Percentiles rank a stretch among this genome's conserved stretches.
Conservation (phyloP, 2,888 invertebrate genomes). For the Chaetoderma sp. region DNA sequence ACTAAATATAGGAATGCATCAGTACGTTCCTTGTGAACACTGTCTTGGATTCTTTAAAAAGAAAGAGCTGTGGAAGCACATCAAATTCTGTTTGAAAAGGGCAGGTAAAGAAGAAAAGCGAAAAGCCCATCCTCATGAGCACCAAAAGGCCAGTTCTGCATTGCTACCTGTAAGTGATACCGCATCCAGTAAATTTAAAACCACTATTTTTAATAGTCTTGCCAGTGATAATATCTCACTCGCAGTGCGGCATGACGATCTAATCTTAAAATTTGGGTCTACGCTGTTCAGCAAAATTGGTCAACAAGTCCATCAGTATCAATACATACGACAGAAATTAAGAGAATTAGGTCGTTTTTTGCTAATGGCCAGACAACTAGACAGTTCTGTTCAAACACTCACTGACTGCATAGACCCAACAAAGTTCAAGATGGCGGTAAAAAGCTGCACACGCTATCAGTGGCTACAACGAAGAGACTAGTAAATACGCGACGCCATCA, state of each 20-base stretch:
- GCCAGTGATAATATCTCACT: neutral
- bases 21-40: no score
- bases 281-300: neutral
- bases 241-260: neutral
- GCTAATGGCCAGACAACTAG: neutral
- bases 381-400: neutral
- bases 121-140: neutral
- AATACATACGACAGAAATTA: neutral
- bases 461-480: neutral
- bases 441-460: neutral
- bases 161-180: neutral
- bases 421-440: neutral
- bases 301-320: neutral
- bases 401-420: neutral
- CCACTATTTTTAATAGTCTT: neutral
- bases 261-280: neutral
- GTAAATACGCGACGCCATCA: neutral
- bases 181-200: neutral
- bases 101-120: neutral
- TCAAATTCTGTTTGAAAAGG: neutral
- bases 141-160: neutral
- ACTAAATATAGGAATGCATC: no score
- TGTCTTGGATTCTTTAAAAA: neutral
- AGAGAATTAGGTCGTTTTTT: neutral
- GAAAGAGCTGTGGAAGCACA: neutral